A percentile compares a stretch with the other conserved stretches of the same genome.
phyloP scores from a whole-genome alignment of 2,113 vertebrate species.

The Apodemus speciosus region DNA sequence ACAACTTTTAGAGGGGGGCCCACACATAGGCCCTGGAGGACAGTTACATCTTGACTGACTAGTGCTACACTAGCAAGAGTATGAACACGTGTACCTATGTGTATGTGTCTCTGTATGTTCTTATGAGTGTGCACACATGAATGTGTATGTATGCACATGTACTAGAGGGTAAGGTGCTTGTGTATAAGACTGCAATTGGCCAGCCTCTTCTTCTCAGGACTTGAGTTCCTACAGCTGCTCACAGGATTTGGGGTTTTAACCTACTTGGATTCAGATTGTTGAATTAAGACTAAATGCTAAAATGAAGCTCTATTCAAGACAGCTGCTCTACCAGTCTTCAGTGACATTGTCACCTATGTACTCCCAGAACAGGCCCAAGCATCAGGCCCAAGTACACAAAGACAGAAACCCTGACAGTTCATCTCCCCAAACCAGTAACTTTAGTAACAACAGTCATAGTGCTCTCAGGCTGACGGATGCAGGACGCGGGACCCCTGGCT shows the following conservation, averaged over 20 bases:
- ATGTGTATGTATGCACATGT: background rate
- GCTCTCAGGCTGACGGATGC: too few relatives aligned
- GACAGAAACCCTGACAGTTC: background rate
- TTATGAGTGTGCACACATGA: too few relatives aligned
- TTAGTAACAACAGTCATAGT: background rate
- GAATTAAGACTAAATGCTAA: background rate
- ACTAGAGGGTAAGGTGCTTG: background rate
- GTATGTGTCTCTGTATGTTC: background rate
- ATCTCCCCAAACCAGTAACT: background rate
- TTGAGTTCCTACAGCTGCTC: background rate
- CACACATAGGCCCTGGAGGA: background rate
- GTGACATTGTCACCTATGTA: too few relatives aligned
- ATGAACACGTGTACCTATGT: too few relatives aligned
- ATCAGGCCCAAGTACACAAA: background rate
- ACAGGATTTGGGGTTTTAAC: background rate
- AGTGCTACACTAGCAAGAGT: background rate
- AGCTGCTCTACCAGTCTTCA: background rate
- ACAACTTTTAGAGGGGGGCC: background rate
- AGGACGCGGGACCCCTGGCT: too few relatives aligned
- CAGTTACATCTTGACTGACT: background rate
- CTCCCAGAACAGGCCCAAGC: background rate
- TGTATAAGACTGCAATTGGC: background rate
- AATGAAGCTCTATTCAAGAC: background rate
- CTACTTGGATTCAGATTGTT: background rate
- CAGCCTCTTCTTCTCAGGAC: background rate